Percentiles rank a stretch among this genome's conserved stretches.
Conservation (phyloP, 2,797 vertebrate species). For the Syngnathus rostellatus region DNA sequence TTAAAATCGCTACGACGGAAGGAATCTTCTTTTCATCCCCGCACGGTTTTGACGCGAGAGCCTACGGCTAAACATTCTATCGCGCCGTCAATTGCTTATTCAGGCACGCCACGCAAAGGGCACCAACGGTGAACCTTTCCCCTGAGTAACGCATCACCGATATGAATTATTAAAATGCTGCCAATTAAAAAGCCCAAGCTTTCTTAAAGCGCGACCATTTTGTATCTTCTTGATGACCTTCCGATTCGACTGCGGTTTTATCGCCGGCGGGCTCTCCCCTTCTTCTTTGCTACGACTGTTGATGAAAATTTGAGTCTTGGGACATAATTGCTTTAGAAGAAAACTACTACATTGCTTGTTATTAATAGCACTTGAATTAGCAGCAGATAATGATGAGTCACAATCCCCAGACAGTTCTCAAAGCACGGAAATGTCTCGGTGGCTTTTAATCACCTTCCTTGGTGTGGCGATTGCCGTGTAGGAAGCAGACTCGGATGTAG, state of each 20-base stretch:
- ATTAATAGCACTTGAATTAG: slow-evolving; percentile 16
- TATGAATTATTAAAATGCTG: slow-evolving; percentile 32
- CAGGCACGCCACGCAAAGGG: neutral
- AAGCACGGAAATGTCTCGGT: neutral
- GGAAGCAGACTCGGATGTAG: neutral
- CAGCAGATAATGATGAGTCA: slow-evolving; percentile 9
- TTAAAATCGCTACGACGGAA: neutral
- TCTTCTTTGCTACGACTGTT: neutral
- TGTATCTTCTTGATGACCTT: slow-evolving; percentile 1
- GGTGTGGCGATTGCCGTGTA: neutral
- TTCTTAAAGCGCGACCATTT: slow-evolving; percentile 4
- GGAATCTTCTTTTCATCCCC: neutral
- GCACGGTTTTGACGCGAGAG: neutral
- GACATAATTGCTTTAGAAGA: neutral
- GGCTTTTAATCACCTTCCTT: neutral
- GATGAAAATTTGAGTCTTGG: slow-evolving; percentile 1
- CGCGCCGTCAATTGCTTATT: neutral
- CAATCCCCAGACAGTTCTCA: neutral
- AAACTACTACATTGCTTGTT: slow-evolving; percentile 1
- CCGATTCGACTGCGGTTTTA: neutral
- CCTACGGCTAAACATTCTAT: neutral
- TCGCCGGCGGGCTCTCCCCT: neutral
- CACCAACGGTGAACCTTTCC: neutral
- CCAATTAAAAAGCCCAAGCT: slow-evolving; percentile 35
- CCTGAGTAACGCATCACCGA: neutral